Evolutionary conservation across 2,888 invertebrate genomes (phyloP).

Genomic region (Amiota minor): DNA sequence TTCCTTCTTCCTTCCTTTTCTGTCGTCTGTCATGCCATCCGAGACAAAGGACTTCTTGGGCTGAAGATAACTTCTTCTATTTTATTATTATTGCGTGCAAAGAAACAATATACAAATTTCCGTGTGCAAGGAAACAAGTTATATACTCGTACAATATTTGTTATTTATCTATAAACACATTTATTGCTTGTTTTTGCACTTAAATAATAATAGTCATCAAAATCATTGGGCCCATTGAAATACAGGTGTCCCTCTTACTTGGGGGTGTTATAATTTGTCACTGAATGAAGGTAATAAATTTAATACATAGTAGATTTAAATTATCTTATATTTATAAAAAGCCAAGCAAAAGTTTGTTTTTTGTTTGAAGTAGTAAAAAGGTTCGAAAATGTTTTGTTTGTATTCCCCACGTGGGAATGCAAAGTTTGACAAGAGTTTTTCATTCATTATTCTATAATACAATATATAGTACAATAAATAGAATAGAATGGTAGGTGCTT

Average conservation of each 20-base stretch:
- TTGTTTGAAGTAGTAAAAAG: no score
- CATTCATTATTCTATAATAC: no score
- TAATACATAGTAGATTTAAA: no score
- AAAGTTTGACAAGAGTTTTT: no score
- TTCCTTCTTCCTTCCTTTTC: background rate
- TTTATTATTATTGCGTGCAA: conserved; percentile 20
- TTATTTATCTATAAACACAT: background rate
- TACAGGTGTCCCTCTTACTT: background rate
- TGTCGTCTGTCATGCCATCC: background rate
- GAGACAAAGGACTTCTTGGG: background rate
- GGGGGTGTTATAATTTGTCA: conserved; percentile 18
- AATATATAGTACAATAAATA: no score
- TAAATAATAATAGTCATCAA: conserved; percentile 8
- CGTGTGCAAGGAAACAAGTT: background rate
- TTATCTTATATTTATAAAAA: no score
- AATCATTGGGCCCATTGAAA: background rate
- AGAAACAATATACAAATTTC: background rate
- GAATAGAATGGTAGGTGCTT: no score
- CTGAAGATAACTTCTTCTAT: background rate
- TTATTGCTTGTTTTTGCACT: conserved; percentile 14
- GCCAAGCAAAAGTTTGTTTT: no score
- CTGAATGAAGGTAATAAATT: background rate
- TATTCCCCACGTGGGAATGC: no score
- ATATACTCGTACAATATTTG: conserved; percentile 1
- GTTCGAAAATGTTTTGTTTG: no score